phyloP scores from a whole-genome alignment of 2,797 vertebrate genomes.

The Phalanger gymnotis region DNA sequence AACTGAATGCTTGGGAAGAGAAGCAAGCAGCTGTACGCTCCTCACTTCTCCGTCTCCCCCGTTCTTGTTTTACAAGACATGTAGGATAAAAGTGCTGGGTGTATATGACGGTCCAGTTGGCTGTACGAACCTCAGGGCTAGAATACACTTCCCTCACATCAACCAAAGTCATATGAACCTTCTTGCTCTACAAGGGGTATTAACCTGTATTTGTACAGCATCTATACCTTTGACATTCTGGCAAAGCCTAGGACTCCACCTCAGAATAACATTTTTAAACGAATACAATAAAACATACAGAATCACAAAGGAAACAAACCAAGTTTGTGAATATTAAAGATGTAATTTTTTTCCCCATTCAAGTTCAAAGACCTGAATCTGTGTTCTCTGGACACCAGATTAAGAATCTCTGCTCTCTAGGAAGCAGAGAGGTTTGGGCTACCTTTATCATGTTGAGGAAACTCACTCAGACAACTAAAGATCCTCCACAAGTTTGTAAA shows the following conservation, averaged over 20 bases:
- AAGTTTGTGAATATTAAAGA: not conserved
- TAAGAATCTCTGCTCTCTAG: not conserved
- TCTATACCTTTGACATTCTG: not conserved
- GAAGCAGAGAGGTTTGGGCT: conserved; percentile 4
- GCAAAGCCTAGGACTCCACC: not conserved
- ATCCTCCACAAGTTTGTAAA: conserved; percentile 2
- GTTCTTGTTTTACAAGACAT: not conserved
- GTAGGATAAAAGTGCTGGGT: not conserved
- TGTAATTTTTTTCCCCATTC: not conserved
- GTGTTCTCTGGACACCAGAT: not conserved
- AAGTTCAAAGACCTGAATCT: not conserved
- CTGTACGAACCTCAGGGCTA: not conserved
- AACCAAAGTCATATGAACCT: not conserved
- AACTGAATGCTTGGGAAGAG: not conserved
- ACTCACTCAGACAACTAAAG: not conserved
- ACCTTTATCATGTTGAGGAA: conserved; percentile 2
- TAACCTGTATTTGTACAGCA: not conserved
- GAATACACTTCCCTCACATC: not conserved
- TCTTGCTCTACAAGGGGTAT: not conserved
- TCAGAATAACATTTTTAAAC: not conserved
- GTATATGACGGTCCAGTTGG: not conserved
- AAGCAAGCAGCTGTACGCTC: not conserved
- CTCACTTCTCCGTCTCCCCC: not conserved
- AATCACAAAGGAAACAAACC: not conserved
- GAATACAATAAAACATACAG: not conserved